Percentiles rank a stretch among this genome's conserved stretches.
Evolutionary conservation across 2,888 invertebrate species (phyloP).

Genomic region (Deilephila porcellus): DNA sequence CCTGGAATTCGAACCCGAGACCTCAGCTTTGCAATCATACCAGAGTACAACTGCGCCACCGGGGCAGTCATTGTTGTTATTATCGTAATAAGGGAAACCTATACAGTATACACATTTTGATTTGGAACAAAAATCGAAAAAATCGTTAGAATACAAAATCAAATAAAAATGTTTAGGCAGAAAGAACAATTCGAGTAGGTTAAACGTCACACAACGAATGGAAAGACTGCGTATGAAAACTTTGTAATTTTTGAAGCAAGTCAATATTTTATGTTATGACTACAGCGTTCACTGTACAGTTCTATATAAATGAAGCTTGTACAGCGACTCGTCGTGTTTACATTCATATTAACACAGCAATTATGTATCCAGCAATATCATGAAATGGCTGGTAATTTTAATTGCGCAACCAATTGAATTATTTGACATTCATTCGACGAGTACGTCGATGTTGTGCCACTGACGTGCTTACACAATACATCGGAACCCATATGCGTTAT

Average conservation of each 20-base stretch:
- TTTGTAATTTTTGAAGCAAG: background rate
- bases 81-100: background rate
- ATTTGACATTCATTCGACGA: background rate
- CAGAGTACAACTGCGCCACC: too few relatives aligned
- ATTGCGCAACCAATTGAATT: conserved; percentile 17
- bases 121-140: background rate
- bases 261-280: conserved; percentile 3
- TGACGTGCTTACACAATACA: background rate
- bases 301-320: conserved; percentile 54
- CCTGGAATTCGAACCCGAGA: too few relatives aligned
- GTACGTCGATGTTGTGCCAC: background rate
- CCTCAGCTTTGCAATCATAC: too few relatives aligned
- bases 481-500: background rate
- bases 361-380: conserved; percentile 16
- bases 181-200: background rate
- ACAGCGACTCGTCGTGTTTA: conserved; percentile 56
- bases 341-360: conserved; percentile 29
- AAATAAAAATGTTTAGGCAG: background rate
- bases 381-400: conserved; percentile 12
- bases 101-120: background rate
- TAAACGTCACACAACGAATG: background rate
- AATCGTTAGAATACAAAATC: background rate
- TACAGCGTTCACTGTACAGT: conserved; percentile 28
- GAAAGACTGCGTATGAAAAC: background rate
- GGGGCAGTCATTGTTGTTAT: too few relatives aligned